A percentile compares a stretch with the other conserved stretches of the same genome.
These are phyloP conservation scores for Hypselothyrea guttata DNA, from an alignment of 2,888 invertebrate species.

Conservation along the genomic window DNA sequence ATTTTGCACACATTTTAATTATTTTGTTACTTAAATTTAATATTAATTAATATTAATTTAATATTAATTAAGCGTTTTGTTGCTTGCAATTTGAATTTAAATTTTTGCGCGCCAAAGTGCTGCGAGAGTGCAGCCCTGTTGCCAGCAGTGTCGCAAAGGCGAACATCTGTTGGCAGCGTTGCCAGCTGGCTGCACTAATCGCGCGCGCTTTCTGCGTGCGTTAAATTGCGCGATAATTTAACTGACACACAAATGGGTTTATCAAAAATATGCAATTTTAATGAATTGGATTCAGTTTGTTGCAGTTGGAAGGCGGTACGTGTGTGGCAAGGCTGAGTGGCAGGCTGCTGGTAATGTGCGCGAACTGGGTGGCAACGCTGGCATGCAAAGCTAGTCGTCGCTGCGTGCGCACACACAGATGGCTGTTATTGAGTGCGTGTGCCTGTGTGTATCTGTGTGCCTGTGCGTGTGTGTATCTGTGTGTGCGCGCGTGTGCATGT, in stretches of 20 bases:
- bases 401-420: constrained; percentile 49
- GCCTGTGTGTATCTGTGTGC: constrained; percentile 4
- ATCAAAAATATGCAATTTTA: no score
- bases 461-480: background rate
- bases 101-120: constrained; percentile 15
- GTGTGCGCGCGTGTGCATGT: constrained; percentile 27
- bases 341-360: background rate
- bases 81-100: constrained; percentile 6
- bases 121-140: constrained; percentile 30
- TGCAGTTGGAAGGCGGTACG: background rate
- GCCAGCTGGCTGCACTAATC: constrained; percentile 15
- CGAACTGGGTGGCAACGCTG: constrained; percentile 39
- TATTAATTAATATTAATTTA: no score
- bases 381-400: constrained; percentile 35
- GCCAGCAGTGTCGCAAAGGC: constrained; percentile 32
- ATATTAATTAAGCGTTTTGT: no score
- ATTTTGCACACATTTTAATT: no score
- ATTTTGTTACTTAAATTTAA: no score
- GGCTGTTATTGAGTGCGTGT: constrained; percentile 5
- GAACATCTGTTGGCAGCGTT: constrained; percentile 41
- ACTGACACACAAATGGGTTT: no score
- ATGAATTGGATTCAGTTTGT: no score
- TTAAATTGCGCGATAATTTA: no score
- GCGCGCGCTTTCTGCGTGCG: constrained; percentile 35
- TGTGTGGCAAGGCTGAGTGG: background rate